A percentile compares a stretch with the other conserved stretches of the same genome.
These are phyloP conservation scores for Excalfactoria chinensis DNA, from an alignment of 2,113 vertebrate genomes.

Conservation along the genomic window DNA sequence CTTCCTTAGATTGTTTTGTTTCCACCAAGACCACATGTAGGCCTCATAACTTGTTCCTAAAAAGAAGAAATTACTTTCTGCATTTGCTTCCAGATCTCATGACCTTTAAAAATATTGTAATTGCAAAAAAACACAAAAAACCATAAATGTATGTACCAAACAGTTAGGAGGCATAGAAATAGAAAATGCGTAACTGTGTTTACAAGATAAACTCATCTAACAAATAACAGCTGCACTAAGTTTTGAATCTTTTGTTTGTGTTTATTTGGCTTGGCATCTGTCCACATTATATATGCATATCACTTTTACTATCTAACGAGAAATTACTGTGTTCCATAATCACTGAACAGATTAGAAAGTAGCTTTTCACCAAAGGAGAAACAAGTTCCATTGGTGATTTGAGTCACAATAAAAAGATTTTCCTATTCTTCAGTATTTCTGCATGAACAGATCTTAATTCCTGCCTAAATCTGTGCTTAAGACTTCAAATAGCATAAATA, in stretches of 20 bases:
- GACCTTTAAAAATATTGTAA: neutral
- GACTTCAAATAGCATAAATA: neutral
- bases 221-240: neutral
- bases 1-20: neutral
- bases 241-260: neutral
- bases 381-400: neutral
- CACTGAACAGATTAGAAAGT: neutral
- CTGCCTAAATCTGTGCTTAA: neutral
- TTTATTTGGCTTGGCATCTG: neutral
- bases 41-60: neutral
- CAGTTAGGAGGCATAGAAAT: neutral
- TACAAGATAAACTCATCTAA: neutral
- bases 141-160: neutral
- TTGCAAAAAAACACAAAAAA: neutral
- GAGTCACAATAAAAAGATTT: neutral
- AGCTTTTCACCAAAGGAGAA: neutral
- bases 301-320: neutral
- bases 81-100: neutral
- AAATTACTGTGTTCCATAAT: neutral
- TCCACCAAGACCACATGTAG: accelerated
- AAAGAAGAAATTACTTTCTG: neutral
- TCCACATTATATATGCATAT: neutral
- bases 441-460: neutral
- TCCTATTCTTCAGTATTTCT: neutral
- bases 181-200: neutral